Evolutionary conservation across 1,140 invertebrate species (phyloP).

Genomic region (Zaprionus ornatus): DNA sequence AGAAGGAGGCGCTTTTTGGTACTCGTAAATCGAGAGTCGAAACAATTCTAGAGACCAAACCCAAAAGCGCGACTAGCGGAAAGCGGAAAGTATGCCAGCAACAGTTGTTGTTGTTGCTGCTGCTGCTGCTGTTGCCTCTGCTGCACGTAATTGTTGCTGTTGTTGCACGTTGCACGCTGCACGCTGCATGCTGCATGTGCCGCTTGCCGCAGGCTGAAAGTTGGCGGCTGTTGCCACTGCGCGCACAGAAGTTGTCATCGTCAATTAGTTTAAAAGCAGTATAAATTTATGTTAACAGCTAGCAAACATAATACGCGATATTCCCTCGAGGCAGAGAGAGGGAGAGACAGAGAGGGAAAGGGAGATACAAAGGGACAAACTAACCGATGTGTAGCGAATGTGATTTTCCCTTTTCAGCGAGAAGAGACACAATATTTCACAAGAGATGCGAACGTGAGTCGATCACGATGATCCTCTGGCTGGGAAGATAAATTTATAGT

Average conservation of each 20-base stretch:
- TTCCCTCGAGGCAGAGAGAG: constrained; percentile 38
- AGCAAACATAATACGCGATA: constrained; percentile 57
- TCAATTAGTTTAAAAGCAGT: constrained; percentile 73
- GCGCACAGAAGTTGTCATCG: constrained; percentile 67
- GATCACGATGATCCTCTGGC: not conserved
- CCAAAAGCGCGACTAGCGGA: constrained; percentile 47
- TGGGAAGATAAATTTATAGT: not conserved
- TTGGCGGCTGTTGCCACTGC: constrained; percentile 11
- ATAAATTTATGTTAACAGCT: constrained; percentile 75
- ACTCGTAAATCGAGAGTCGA: constrained; percentile 56
- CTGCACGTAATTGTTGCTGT: constrained; percentile 26
- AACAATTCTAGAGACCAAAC: constrained; percentile 52
- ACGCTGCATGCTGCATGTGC: constrained; percentile 1
- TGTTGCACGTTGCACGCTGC: constrained; percentile 19
- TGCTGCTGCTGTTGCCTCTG: not conserved
- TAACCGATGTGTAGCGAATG: constrained; percentile 7
- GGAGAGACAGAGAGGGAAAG: constrained; percentile 1
- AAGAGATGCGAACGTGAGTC: constrained; percentile 10
- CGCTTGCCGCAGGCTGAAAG: not conserved
- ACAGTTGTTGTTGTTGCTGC: constrained; percentile 22
- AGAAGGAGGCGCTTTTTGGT: constrained; percentile 3
- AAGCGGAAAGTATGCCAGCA: constrained; percentile 60
- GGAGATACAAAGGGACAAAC: constrained; percentile 19
- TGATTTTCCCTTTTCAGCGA: constrained; percentile 59
- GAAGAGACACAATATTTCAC: not conserved